Percentiles rank a stretch among this genome's conserved stretches.
Conservation (phyloP, 1,140 invertebrate species). For the Eupristina koningsbergeri region DNA sequence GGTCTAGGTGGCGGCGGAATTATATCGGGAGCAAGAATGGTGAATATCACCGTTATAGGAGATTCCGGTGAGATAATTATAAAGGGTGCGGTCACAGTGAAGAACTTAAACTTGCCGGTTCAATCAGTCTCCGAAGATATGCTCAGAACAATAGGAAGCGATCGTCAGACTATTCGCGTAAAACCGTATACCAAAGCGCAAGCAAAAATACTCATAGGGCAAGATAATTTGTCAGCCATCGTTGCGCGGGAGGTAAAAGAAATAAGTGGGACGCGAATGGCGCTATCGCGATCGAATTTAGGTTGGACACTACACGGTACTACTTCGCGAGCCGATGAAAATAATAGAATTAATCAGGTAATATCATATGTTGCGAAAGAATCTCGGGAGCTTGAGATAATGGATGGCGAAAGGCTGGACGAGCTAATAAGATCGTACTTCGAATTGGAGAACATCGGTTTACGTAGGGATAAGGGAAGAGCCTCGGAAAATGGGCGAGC, state of each 20-base stretch:
- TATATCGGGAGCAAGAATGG: neutral
- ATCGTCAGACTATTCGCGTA: too few relatives aligned
- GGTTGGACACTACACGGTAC: conserved; percentile 50
- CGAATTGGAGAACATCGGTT: too few relatives aligned
- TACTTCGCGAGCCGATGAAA: neutral
- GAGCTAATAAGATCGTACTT: too few relatives aligned
- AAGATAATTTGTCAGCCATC: conserved; percentile 44
- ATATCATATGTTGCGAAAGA: too few relatives aligned
- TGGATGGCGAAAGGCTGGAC: too few relatives aligned
- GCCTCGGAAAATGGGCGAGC: too few relatives aligned
- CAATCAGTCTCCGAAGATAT: neutral
- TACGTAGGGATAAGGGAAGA: too few relatives aligned
- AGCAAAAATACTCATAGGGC: conserved; percentile 47
- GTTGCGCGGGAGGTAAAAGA: conserved; percentile 7
- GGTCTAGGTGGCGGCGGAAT: neutral
- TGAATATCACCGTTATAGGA: neutral
- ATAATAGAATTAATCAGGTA: neutral
- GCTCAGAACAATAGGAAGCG: neutral
- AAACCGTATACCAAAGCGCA: neutral
- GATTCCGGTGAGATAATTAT: neutral
- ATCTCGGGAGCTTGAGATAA: too few relatives aligned
- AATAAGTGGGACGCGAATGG: neutral
- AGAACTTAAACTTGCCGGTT: neutral
- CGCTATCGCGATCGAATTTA: conserved; percentile 13
- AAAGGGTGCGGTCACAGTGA: neutral